Conservation (phyloP, 1,140 invertebrate species). For the Hestina assimilis region DNA sequence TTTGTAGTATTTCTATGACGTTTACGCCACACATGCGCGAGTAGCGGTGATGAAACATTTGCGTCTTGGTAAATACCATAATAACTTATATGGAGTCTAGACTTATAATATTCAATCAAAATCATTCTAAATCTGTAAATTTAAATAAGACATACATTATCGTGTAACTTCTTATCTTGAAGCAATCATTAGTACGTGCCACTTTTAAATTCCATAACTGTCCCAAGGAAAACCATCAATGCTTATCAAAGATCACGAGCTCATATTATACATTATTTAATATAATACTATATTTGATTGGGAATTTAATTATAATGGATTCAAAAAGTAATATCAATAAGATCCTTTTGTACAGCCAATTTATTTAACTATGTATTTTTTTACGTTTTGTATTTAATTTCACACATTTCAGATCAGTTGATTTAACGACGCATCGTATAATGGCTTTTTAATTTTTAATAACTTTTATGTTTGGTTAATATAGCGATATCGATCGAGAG, state of each 20-base stretch:
- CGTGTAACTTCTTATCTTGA: not conserved
- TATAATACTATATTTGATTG: too few species aligned
- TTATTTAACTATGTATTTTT: too few species aligned
- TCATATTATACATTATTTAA: too few species aligned
- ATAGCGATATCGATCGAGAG: conserved; percentile 52
- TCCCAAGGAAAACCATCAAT: not conserved
- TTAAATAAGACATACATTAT: too few species aligned
- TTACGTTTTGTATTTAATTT: not conserved
- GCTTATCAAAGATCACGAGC: not conserved
- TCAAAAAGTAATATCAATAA: too few species aligned
- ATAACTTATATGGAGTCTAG: not conserved
- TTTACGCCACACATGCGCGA: not conserved
- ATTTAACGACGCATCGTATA: not conserved
- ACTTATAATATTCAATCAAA: not conserved
- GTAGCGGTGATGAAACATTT: not conserved
- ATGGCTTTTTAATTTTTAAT: conserved; percentile 6
- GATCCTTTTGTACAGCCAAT: too few species aligned
- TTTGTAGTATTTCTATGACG: conserved; percentile 5
- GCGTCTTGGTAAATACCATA: not conserved
- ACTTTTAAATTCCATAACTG: not conserved
- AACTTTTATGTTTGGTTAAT: conserved; percentile 42
- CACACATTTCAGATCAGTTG: not conserved
- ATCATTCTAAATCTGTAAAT: too few species aligned
- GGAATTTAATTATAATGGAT: too few species aligned
- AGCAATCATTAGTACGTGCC: not conserved